Conservation (phyloP, 2,888 invertebrate genomes). For the Lagria hirta region DNA sequence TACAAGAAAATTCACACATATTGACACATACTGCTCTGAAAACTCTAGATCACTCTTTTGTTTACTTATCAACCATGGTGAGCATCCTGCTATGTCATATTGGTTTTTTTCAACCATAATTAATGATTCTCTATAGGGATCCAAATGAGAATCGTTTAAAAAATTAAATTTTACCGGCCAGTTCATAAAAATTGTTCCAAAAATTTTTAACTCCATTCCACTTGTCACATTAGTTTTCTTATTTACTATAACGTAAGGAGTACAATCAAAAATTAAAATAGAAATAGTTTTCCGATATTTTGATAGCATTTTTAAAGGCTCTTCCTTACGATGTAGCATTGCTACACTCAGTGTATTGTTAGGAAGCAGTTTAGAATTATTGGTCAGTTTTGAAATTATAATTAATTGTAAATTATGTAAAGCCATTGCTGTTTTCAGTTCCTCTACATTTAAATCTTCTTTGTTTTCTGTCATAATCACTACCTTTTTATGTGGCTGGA, state of each 20-base stretch:
- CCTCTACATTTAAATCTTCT: not conserved
- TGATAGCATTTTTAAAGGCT: no score
- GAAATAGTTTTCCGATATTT: no score
- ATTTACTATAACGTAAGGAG: slow-evolving; percentile 4
- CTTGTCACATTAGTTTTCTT: no score
- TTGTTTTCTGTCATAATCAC: slow-evolving; percentile 3
- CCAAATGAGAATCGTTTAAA: slow-evolving; percentile 11
- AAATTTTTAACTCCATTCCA: slow-evolving; percentile 18
- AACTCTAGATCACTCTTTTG: no score
- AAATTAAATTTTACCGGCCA: slow-evolving; percentile 28
- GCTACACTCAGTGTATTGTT: no score
- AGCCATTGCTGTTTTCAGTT: not conserved
- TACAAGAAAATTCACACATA: slow-evolving; percentile 40
- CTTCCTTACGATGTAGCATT: no score
- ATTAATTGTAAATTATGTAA: slow-evolving; percentile 7
- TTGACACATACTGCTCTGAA: slow-evolving; percentile 23
- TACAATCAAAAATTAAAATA: no score
- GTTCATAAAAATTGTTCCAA: slow-evolving; percentile 32
- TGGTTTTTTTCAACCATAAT: slow-evolving; percentile 27
- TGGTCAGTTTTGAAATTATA: no score
- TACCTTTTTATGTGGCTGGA: slow-evolving; percentile 7
- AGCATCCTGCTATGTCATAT: no score
- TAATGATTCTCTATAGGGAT: slow-evolving; percentile 27
- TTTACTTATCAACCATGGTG: no score
- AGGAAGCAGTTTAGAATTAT: no score